phyloP scores from a whole-genome alignment of 2,888 invertebrate species.

The Pollenia griseotomentosa region DNA sequence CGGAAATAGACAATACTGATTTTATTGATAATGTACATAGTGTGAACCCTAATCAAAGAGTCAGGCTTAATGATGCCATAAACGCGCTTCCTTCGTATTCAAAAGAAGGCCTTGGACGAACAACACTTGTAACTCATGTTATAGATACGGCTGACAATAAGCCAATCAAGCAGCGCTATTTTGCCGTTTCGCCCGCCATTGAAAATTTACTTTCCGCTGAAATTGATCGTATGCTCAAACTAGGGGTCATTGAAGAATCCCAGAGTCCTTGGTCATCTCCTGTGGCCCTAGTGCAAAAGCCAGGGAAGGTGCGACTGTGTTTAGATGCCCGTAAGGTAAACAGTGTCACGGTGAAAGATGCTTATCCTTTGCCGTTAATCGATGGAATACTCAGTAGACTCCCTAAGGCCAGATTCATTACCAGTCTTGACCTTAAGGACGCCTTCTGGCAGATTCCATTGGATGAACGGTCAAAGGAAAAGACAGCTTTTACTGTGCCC shows the following conservation, averaged over 20 bases:
- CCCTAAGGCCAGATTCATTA: constrained; percentile 49
- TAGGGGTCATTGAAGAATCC: constrained; percentile 46
- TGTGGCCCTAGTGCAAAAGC: constrained; percentile 37
- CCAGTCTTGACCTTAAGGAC: constrained; percentile 38
- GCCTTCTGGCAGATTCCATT: constrained; percentile 47
- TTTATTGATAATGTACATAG: constrained; percentile 3
- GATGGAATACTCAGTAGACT: constrained; percentile 38
- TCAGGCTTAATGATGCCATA: background rate
- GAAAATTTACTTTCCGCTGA: constrained; percentile 24
- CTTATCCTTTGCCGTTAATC: constrained; percentile 34
- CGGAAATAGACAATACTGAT: background rate
- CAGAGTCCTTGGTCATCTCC: constrained; percentile 50
- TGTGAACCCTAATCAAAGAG: background rate
- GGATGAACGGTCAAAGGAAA: constrained; percentile 24
- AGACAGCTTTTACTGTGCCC: constrained; percentile 50
- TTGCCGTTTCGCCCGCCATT: constrained; percentile 33
- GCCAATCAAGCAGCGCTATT: constrained; percentile 38
- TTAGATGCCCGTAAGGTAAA: constrained; percentile 35
- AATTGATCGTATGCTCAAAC: constrained; percentile 35
- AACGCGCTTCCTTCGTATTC: constrained; percentile 42
- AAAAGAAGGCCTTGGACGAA: constrained; percentile 41
- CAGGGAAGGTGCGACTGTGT: constrained; percentile 46
- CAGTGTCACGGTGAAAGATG: constrained; percentile 34
- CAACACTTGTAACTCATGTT: background rate
- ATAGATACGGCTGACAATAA: constrained; percentile 34